phyloP scores from a whole-genome alignment of 2,113 vertebrate species.

The Gambusia holbrooki region DNA sequence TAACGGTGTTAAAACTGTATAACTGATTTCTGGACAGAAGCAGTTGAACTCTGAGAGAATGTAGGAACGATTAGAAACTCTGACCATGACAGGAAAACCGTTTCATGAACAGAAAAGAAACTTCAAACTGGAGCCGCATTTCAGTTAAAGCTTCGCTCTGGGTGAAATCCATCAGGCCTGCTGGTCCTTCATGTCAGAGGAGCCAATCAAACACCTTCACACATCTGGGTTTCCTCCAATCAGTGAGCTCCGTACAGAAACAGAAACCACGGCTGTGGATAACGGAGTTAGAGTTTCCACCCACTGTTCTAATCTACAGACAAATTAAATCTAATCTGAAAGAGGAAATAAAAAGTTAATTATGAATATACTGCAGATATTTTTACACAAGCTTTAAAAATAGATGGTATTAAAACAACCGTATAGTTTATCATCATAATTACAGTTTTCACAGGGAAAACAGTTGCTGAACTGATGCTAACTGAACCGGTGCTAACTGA shows the following conservation, averaged over 20 bases:
- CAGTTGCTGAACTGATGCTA: too few relatives aligned
- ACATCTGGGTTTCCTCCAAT: conserved; percentile 47
- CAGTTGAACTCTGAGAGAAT: background rate
- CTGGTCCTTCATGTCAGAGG: conserved; percentile 45
- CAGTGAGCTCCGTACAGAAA: conserved; percentile 19
- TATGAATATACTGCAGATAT: too few relatives aligned
- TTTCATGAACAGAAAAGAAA: background rate
- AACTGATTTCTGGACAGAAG: background rate
- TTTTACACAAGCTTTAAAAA: too few relatives aligned
- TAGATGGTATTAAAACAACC: too few relatives aligned
- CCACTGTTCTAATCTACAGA: too few relatives aligned
- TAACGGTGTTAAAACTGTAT: background rate
- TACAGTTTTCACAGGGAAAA: too few relatives aligned
- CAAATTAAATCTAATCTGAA: too few relatives aligned
- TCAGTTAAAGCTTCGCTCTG: background rate
- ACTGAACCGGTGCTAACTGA: too few relatives aligned
- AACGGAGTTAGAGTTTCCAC: too few relatives aligned
- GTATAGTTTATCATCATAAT: too few relatives aligned
- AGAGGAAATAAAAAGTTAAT: too few relatives aligned
- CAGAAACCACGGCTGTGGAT: background rate
- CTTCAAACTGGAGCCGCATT: background rate
- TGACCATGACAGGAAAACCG: background rate
- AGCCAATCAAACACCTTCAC: conserved; percentile 69
- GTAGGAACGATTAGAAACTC: conserved; percentile 1
- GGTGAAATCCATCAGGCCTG: background rate